A percentile compares a stretch with the other conserved stretches of the same genome.
phyloP scores from a whole-genome alignment of 2,888 invertebrate genomes.

The Ophion costatus region DNA sequence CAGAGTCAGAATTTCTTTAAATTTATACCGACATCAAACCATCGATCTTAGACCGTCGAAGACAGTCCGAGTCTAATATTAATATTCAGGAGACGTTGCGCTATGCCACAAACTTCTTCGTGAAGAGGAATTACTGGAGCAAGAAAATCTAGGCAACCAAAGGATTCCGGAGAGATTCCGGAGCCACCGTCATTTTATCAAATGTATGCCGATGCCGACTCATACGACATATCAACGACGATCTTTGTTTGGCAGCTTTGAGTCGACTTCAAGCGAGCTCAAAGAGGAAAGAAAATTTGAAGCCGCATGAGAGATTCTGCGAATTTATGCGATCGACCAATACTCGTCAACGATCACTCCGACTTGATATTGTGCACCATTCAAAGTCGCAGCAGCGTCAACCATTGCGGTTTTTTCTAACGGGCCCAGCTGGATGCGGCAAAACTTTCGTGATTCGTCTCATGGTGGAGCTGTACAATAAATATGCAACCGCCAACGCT shows the following conservation, averaged over 20 bases:
- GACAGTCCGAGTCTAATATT: too few species aligned
- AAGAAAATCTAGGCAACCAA: conserved; percentile 49
- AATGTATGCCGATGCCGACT: conserved; percentile 69
- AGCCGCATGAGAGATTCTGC: conserved; percentile 67
- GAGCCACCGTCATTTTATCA: conserved; percentile 3
- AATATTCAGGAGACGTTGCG: too few species aligned
- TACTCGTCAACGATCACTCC: too few species aligned
- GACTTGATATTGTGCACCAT: too few species aligned
- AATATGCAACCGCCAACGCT: conserved; percentile 76
- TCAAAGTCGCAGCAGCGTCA: too few species aligned
- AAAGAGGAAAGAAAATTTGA: conserved; percentile 71
- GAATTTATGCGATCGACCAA: too few species aligned
- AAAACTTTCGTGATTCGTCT: too few species aligned
- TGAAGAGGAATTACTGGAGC: too few species aligned
- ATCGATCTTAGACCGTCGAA: conserved; percentile 73
- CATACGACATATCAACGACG: conserved; percentile 66
- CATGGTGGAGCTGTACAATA: conserved; percentile 81
- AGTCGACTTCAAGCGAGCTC: conserved; percentile 71
- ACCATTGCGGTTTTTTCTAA: too few species aligned
- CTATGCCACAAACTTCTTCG: too few species aligned
- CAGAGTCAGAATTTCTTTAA: conserved; percentile 76
- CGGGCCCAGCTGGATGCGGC: too few species aligned
- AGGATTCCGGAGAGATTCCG: conserved; percentile 53
- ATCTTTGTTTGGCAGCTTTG: conserved; percentile 69
- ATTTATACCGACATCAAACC: conserved; percentile 77